Conservation (phyloP, 2,797 vertebrate species). For the Bucorvus abyssinicus region DNA sequence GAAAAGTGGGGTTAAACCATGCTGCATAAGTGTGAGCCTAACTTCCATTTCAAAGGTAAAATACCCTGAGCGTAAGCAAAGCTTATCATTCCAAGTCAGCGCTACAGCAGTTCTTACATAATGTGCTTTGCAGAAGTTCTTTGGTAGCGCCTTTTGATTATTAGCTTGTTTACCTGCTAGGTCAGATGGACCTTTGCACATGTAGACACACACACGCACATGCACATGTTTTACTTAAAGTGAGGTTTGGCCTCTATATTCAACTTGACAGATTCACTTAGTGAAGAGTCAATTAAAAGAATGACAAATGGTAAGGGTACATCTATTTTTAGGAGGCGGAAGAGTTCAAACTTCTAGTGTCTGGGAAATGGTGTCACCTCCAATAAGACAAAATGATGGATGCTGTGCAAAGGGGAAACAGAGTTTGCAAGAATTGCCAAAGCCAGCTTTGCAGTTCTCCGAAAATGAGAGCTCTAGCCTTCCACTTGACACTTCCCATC, state of each 20-base stretch:
- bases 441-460: slow-evolving; percentile 16
- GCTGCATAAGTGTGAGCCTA: not conserved
- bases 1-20: not conserved
- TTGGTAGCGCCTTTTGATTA: not conserved
- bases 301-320: not conserved
- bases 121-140: not conserved
- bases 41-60: not conserved
- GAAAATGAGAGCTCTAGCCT: slow-evolving; percentile 17
- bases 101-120: not conserved
- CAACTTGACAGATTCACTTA: not conserved
- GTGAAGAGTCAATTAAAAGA: slow-evolving; percentile 4
- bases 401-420: not conserved
- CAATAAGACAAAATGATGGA: slow-evolving; percentile 16
- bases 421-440: slow-evolving; percentile 12
- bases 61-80: not conserved
- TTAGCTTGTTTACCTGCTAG: not conserved
- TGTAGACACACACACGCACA: not conserved
- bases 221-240: rapidly evolving
- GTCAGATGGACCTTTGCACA: not conserved
- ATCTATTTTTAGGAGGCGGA: not conserved
- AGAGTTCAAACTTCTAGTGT: not conserved
- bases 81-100: not conserved
- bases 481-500: slow-evolving; percentile 48
- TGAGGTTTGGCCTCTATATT: not conserved
- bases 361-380: not conserved